Percentiles rank a stretch among this genome's conserved stretches.
phyloP scores from a whole-genome alignment of 2,888 invertebrate species.

The Gari tellinella region DNA sequence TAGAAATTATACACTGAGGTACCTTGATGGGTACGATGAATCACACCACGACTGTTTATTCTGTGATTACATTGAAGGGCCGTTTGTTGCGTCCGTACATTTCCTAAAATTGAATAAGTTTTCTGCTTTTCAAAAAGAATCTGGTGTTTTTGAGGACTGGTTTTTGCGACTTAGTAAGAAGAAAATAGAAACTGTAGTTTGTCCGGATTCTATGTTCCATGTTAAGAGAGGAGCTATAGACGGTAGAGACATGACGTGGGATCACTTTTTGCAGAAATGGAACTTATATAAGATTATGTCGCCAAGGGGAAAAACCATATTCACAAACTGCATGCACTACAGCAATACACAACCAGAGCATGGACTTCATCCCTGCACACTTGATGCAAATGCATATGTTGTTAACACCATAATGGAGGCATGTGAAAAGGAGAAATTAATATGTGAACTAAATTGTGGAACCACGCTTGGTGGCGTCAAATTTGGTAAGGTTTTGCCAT shows the following conservation, averaged over 20 bases:
- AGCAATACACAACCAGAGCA: conserved; percentile 15
- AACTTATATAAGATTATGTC: conserved; percentile 39
- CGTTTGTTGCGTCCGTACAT: conserved; percentile 70
- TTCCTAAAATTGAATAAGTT: conserved; percentile 58
- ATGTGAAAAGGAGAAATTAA: conserved; percentile 62
- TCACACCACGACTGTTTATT: conserved; percentile 78
- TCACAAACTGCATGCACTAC: conserved; percentile 48
- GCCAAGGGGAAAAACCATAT: conserved; percentile 66
- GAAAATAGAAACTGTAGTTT: conserved; percentile 63
- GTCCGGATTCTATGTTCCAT: conserved; percentile 81
- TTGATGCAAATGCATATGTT: conserved; percentile 64
- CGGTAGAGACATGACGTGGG: conserved; percentile 21
- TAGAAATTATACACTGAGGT: conserved; percentile 73
- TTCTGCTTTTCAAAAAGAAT: conserved; percentile 46
- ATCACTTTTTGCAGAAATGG: conserved; percentile 43
- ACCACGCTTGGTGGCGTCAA: conserved; percentile 82
- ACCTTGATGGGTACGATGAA: conserved; percentile 74
- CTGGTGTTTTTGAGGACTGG: conserved; percentile 76
- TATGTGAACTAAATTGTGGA: conserved; percentile 79
- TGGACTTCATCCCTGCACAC: conserved; percentile 75
- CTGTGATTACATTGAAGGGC: conserved; percentile 79
- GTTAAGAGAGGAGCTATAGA: conserved; percentile 13
- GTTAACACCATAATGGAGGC: conserved; percentile 67
- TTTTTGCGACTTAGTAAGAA: conserved; percentile 69
- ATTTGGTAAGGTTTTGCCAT: conserved; percentile 77